Evolutionary conservation across 1,140 invertebrate genomes (phyloP), one percentile per base, ranked within the genome.

Genomic region (Solenopsis invicta): DNA sequence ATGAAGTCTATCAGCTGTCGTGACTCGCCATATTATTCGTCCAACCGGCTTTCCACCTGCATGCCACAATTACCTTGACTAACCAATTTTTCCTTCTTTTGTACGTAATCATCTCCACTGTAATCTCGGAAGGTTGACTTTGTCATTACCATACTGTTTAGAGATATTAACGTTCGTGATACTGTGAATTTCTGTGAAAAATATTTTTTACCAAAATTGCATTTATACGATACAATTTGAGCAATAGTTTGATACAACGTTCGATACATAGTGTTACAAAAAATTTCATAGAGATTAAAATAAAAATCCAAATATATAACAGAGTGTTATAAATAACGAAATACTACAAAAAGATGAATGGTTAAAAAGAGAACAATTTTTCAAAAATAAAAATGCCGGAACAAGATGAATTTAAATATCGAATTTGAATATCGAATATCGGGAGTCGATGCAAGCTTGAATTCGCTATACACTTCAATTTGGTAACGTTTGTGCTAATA

Each of bases 1-100:
- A 87, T 72, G 81, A 69, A 48, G 62, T 90, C 87, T 89, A 90
- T 90, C 78, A 89, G 80, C 80, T 90, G 85, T 88, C 89, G 80
- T 90, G 89, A 90, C 89, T 90, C 37, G 85, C 77, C 88, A 50
- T 80, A 84, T 78, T 87, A 90, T 80, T 87, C 74, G 45, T 85
- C 45, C 50, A 41, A 50, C 21, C 34, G 62, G 81, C 81, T 90
- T 82, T 88, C 81, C 89, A 90, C 89, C 81, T 90, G 86, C 76
- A 61, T 64, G 56, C 76, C 74, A 54, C 88, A 84, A 87, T 77
- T 56, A 61, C 50, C 61, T 71, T 59, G 54, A 67, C 66, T 56
- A 62, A 75, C 62, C 86, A 54, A 88, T 89, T 85, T 84, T 85
- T 84, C 74, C 69, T 24, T 37, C 24, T 52, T 62, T 74, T 21